Base-by-base conservation (phyloP, 2,888 invertebrate genomes). In the Catocala nupta region DNA sequence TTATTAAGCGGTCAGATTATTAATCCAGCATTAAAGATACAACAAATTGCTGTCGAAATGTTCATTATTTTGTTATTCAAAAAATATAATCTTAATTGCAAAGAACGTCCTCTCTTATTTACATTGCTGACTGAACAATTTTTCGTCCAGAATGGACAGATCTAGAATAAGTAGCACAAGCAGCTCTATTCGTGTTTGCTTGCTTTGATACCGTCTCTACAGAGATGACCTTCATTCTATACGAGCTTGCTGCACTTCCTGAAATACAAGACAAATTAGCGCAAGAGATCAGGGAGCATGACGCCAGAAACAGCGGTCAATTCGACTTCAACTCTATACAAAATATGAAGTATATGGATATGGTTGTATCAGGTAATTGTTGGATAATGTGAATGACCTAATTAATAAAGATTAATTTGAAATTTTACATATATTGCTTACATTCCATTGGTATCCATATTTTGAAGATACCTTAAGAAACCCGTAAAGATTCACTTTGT, bases 321-420 rank as follows among this genome's bases (percentile, higher is more conserved):
- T 92, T 95, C 83, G 89, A 91, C 49, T 95, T 95, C 70, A 81
- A 74, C 11, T 78, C 83, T 4, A 78, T 88, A 45, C 85, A 82
- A 55, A 75, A 72, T 5, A 78, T 88, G 83, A 68, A 60, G 1
- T 88, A 87, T 55, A 71, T 96, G 79, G 95, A 95, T 56, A 95
- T 95, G 88, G 92, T 95, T 0, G 77, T 95, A 1, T 87, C 88
- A 66, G 89, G 90, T 90, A 70, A 44, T 16, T 16, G 36, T 13
- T 42, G 36, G 12, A 13, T 39, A 6, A 95, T 95, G 95, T 84
- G 95, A 0, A 84, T 94, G 0, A 90, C 80, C 0, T 59, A 86
- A 0, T 74, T 78, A 0, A n/a, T n/a, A n/a, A n/a, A n/a, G n/a
- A n/a, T n/a, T n/a, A n/a, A n/a, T n/a, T n/a, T n/a, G n/a, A n/a